Evolutionary conservation across 1,140 invertebrate species (phyloP).

Genomic region (Bombus sylvicola): DNA sequence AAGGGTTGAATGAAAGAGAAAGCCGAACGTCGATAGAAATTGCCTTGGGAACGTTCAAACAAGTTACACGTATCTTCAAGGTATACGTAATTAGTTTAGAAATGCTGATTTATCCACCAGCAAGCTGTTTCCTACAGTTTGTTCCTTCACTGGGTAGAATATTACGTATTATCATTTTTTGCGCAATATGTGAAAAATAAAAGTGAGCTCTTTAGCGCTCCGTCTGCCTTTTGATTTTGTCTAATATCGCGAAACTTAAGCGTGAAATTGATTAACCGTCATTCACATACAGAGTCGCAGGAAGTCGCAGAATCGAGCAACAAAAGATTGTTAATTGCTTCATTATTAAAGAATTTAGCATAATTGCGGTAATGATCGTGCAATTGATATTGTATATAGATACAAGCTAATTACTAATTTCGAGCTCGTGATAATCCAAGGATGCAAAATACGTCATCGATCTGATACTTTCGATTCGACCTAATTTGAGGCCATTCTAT

Average conservation of each 20-base stretch:
- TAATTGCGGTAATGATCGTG: too few relatives aligned
- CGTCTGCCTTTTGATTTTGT: neutral
- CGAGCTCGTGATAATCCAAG: constrained; percentile 17
- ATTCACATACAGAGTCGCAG: too few relatives aligned
- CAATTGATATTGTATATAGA: too few relatives aligned
- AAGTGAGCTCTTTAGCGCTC: neutral
- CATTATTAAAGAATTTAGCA: too few relatives aligned
- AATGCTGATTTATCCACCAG: neutral
- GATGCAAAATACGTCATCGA: constrained; percentile 9
- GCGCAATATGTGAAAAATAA: neutral
- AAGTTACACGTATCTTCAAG: neutral
- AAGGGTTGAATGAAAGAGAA: neutral
- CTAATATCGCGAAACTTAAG: neutral
- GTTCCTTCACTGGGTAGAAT: neutral
- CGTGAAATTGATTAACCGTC: too few relatives aligned
- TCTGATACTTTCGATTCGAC: constrained; percentile 30
- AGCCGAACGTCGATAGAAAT: neutral
- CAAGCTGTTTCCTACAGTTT: neutral
- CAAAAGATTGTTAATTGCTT: too few relatives aligned
- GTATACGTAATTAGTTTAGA: neutral
- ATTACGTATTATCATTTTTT: neutral
- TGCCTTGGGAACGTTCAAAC: neutral
- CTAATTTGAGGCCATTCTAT: neutral
- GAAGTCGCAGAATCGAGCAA: too few relatives aligned
- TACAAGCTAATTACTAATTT: too few relatives aligned